A percentile compares a stretch with the other conserved stretches of the same genome.
phyloP scores from a whole-genome alignment of 35 echinoderm and acorn worm species.

The Stichopus chloronotus region DNA sequence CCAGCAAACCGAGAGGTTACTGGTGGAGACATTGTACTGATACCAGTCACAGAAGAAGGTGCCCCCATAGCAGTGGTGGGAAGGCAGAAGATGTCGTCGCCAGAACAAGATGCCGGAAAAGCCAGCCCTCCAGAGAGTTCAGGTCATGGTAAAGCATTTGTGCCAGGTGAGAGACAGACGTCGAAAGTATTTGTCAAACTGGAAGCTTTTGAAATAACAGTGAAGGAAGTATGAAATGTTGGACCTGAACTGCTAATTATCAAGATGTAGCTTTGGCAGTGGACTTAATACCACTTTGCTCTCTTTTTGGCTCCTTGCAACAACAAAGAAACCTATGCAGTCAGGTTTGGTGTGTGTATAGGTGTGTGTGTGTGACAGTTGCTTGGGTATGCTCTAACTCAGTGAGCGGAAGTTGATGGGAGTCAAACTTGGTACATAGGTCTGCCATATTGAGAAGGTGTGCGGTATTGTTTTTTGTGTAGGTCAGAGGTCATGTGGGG shows the following conservation, averaged over 20 bases:
- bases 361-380: no score
- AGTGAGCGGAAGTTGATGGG: no score
- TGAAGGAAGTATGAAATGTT: no score
- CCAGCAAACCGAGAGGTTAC: slow-evolving; percentile 19
- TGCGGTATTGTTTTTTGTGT: no score
- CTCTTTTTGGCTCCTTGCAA: background rate
- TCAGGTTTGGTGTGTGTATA: no score
- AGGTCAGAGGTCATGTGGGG: no score
- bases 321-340: background rate
- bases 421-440: no score
- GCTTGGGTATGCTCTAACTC: no score
- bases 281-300: background rate
- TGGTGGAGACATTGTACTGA: slow-evolving; percentile 42
- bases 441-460: no score
- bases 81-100: slow-evolving; percentile 45
- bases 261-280: background rate
- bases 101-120: slow-evolving; percentile 6
- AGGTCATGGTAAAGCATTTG: slow-evolving; percentile 24
- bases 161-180: background rate
- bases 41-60: slow-evolving; percentile 50
- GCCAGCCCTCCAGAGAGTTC: background rate
- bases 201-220: no score
- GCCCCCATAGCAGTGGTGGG: slow-evolving; percentile 68
- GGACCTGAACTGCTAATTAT: background rate
- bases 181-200: no score